Evolutionary conservation across 1,140 invertebrate genomes (phyloP), one percentile per base, ranked within the genome.

Genomic region (Patella vulgata): DNA sequence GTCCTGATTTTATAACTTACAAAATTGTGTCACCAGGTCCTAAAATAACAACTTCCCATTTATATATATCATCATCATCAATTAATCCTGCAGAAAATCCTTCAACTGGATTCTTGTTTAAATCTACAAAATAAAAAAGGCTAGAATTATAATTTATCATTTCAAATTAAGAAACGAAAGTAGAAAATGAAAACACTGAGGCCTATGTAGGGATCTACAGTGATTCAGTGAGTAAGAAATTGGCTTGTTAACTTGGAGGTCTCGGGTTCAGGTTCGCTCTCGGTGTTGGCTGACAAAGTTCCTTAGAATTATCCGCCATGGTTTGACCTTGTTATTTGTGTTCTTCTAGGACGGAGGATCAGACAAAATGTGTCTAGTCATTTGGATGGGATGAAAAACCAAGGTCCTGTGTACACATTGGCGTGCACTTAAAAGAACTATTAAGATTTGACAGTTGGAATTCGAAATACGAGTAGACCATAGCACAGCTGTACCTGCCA

Each of bases 11-110:
- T 17, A 17, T 12, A 21, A 83, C 93, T 91, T 90, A 97, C 95
- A 97, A 99, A 74, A 97, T 88, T 70, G 97, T 99, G 86, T 99
- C 96, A 82, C 96, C 95, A 83, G 97, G 97, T 79, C 97, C 97
- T 87, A 98, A 98, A 85, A 99, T 98, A 67, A 99, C 90, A 71
- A 99, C 96, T 90, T 99, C 96, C 97, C 97, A 99, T 88, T 92
- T 91, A 86, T 97, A 99, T 85, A 99, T 97, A 86, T 99, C 96
- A 91, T 96, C 93, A 88, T 99, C 97, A 88, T 99, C 96, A 87
- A 98, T 95, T 68, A 99, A 89, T 74, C 97, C 97, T 85, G 97
- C 97, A 85, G 96, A 98, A 90, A 99, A 99, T 78, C 97, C 97
- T 91, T 98, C 95, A 36, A 97, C 95, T 82, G 95, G 95, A 89